phyloP scores from a whole-genome alignment of 1,140 invertebrate species.

The Camponotus pennsylvanicus region DNA sequence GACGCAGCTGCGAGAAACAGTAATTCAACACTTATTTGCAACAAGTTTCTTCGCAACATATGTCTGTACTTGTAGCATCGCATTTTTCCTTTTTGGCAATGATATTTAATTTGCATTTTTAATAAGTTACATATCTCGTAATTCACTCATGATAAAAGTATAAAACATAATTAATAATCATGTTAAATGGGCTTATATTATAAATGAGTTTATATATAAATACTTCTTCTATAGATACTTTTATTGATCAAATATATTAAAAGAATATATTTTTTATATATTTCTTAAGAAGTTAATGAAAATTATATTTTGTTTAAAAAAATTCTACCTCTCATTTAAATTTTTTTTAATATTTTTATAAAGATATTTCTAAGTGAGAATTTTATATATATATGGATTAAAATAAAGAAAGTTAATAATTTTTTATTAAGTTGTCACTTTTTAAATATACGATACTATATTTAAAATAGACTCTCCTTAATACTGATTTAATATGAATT shows the following conservation, averaged over 20 bases:
- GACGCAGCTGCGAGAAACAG: conserved; percentile 15
- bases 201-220: neutral
- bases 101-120: conserved; percentile 33
- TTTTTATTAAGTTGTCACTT: neutral
- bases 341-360: neutral
- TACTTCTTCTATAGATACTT: neutral
- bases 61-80: neutral
- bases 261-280: neutral
- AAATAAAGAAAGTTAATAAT: neutral
- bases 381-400: neutral
- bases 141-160: neutral
- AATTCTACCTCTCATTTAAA: neutral
- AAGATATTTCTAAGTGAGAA: neutral
- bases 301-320: neutral
- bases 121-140: neutral
- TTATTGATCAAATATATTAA: neutral
- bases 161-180: neutral
- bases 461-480: neutral
- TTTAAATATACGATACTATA: neutral
- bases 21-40: conserved; percentile 40
- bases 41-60: conserved; percentile 15
- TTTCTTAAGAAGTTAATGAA: neutral
- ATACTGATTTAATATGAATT: too few relatives aligned
- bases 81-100: neutral
- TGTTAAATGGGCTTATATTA: neutral